phyloP scores from a whole-genome alignment of 1,140 invertebrate species.

The Solen grandis region DNA sequence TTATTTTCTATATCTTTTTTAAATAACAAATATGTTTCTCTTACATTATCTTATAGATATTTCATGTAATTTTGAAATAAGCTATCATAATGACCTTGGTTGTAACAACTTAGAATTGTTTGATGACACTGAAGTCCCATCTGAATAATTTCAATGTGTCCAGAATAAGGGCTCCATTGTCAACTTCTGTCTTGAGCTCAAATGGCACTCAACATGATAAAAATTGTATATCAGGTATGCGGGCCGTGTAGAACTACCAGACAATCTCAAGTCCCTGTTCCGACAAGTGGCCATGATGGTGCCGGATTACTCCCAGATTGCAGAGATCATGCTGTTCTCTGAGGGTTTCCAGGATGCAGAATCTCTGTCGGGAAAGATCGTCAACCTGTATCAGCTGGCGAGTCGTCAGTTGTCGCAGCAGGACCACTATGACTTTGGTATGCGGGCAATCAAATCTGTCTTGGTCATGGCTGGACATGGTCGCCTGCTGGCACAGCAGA shows the following conservation, averaged over 20 bases:
- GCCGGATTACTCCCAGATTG: constrained; percentile 93
- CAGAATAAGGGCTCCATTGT: no score
- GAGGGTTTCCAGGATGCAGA: constrained; percentile 92
- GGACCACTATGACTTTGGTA: constrained; percentile 96
- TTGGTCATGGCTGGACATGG: constrained; percentile 80
- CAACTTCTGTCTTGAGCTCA: no score
- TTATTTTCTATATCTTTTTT: no score
- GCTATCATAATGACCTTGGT: no score
- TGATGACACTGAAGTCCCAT: no score
- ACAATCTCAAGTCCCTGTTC: constrained; percentile 86
- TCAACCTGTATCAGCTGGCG: constrained; percentile 93
- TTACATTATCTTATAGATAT: no score
- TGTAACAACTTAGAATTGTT: no score
- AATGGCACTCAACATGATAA: no score
- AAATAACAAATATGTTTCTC: no score
- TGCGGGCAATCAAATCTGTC: constrained; percentile 87
- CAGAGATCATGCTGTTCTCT: constrained; percentile 94
- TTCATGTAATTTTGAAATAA: no score
- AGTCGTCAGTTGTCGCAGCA: constrained; percentile 95
- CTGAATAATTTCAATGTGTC: no score
- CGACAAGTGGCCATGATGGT: constrained; percentile 96
- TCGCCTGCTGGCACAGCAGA: constrained; percentile 71
- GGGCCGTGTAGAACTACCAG: constrained; percentile 85
- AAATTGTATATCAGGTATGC: constrained; percentile 78
- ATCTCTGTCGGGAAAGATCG: constrained; percentile 91